phyloP scores from a whole-genome alignment of 2,797 vertebrate species.

The Poeciliopsis infans region DNA sequence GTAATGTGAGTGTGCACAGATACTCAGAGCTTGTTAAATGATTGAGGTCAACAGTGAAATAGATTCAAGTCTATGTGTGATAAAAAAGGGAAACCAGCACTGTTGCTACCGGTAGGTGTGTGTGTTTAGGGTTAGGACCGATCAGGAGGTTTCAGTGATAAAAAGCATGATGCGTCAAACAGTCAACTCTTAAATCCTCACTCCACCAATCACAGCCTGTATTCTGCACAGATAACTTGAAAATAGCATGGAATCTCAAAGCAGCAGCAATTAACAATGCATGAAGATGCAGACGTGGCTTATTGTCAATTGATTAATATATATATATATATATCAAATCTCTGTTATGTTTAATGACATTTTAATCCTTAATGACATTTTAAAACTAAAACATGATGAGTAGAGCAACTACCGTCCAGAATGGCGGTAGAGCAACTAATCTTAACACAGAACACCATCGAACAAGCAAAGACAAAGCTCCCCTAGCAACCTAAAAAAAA shows the following conservation, averaged over 20 bases:
- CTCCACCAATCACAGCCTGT: neutral
- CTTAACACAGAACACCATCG: neutral
- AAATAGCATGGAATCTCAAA: neutral
- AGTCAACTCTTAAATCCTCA: constrained; percentile 29
- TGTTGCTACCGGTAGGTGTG: constrained; percentile 57
- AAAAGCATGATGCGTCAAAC: constrained; percentile 46
- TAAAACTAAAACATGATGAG: neutral
- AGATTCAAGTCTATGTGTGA: constrained; percentile 38
- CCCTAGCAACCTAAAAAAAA: neutral
- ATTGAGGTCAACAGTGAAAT: constrained; percentile 45
- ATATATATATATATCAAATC: neutral
- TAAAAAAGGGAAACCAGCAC: constrained; percentile 23
- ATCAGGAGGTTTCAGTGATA: constrained; percentile 56
- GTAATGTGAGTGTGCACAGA: neutral
- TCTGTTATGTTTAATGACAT: neutral
- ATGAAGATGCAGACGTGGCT: neutral
- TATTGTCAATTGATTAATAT: neutral
- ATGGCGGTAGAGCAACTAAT: neutral
- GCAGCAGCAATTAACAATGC: neutral
- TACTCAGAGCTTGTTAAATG: constrained; percentile 12
- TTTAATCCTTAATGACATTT: neutral
- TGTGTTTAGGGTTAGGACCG: constrained; percentile 52
- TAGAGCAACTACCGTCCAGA: no score
- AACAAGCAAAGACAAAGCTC: neutral
- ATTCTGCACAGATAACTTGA: neutral